phyloP scores from a whole-genome alignment of 2,113 vertebrate genomes.

The Rhea americana region DNA sequence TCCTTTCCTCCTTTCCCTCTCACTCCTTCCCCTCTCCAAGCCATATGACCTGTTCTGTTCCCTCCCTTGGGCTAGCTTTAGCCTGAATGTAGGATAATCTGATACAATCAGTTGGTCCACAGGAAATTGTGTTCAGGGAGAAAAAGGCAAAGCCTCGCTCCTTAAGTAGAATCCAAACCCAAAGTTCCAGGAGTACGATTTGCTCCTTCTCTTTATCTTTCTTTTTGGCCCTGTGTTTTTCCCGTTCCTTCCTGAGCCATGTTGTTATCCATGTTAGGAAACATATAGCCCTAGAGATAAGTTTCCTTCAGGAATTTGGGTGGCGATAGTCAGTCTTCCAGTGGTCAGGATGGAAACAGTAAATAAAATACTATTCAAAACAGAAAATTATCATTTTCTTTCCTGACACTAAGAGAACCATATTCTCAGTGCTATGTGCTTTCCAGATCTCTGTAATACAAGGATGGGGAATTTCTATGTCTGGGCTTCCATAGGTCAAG shows the following conservation, averaged over 20 bases:
- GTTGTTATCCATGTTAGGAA: background rate
- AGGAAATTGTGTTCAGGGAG: background rate
- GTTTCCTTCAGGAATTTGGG: background rate
- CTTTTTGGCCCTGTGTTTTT: background rate
- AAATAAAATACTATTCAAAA: background rate
- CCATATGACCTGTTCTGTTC: background rate
- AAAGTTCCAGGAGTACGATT: background rate
- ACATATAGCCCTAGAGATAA: background rate
- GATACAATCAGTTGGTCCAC: background rate
- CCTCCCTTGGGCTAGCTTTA: background rate
- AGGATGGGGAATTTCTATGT: background rate
- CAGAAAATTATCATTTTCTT: background rate
- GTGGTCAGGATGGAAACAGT: background rate
- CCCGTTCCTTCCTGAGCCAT: background rate
- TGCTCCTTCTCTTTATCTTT: background rate
- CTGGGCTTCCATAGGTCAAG: background rate
- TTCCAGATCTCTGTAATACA: background rate
- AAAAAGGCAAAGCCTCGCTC: background rate
- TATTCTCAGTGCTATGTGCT: background rate
- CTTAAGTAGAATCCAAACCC: background rate
- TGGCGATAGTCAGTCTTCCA: background rate
- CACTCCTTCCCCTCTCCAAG: background rate
- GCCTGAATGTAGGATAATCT: background rate
- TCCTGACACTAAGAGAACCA: fast-evolving
- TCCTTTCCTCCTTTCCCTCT: fast-evolving